These are phyloP conservation scores for Oxyura jamaicensis DNA, from an alignment of 2,113 vertebrate genomes.

Conservation along the genomic window DNA sequence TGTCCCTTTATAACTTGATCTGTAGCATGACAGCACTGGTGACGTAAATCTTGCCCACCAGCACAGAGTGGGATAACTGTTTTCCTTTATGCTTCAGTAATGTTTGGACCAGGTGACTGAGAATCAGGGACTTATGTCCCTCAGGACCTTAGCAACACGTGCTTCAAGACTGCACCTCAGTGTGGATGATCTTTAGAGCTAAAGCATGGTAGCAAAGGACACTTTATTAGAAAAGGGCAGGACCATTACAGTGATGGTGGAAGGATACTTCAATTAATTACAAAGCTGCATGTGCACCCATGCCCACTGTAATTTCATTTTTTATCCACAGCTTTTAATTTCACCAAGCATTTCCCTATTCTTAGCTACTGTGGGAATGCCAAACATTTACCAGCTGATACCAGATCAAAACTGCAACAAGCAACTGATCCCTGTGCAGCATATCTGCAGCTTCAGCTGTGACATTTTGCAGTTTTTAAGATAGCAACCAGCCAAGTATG, in stretches of 20 bases:
- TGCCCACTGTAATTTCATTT: background rate
- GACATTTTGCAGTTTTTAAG: constrained; percentile 6
- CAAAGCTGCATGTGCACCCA: background rate
- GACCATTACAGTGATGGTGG: background rate
- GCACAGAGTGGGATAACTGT: accelerated
- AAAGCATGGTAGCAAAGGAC: background rate
- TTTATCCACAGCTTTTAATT: background rate
- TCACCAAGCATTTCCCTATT: constrained; percentile 5
- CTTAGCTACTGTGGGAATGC: background rate
- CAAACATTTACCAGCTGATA: background rate
- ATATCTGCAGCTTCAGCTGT: background rate
- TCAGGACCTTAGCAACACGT: background rate
- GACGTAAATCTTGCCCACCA: background rate
- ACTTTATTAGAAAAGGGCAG: background rate
- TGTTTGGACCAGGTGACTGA: accelerated
- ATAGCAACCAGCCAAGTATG: background rate
- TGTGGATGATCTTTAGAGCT: background rate
- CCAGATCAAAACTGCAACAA: constrained; percentile 9
- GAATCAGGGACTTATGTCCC: too few relatives aligned
- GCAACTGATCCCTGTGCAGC: background rate
- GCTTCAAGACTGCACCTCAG: background rate
- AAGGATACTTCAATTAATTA: constrained; percentile 4
- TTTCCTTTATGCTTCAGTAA: background rate
- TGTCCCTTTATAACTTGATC: background rate
- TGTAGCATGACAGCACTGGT: background rate